Conservation (phyloP, 2,113 vertebrate genomes). For the Mandrillus leucophaeus region DNA sequence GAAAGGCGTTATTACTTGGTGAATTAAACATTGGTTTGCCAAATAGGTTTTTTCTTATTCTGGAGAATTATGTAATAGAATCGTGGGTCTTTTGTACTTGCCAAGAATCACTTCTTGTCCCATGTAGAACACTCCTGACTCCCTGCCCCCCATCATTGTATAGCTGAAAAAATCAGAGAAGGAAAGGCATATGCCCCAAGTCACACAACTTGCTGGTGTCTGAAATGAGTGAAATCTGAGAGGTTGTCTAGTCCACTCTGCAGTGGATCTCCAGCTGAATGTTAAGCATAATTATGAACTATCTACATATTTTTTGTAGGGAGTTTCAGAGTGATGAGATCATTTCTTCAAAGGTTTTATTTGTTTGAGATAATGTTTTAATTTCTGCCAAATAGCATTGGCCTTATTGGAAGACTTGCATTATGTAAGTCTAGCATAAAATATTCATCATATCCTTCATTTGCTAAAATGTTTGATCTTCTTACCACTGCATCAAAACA, state of each 20-base stretch:
- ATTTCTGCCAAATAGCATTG: slow-evolving; percentile 49
- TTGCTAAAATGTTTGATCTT: slow-evolving; percentile 57
- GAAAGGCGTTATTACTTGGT: neutral
- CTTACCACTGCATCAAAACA: slow-evolving; percentile 8
- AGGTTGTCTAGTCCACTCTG: neutral
- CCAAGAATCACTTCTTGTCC: neutral
- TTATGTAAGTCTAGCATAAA: slow-evolving; percentile 38
- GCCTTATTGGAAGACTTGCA: neutral
- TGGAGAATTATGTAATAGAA: neutral
- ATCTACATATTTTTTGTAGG: neutral
- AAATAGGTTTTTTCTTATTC: neutral
- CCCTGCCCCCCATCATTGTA: neutral
- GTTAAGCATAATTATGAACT: neutral
- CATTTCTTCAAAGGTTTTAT: slow-evolving; percentile 47
- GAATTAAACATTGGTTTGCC: neutral
- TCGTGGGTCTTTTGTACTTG: neutral
- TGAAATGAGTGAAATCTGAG: neutral
- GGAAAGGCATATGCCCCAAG: neutral
- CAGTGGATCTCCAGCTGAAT: neutral
- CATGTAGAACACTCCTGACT: neutral
- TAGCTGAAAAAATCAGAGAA: slow-evolving; percentile 3
- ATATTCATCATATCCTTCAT: slow-evolving; percentile 37
- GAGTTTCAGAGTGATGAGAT: slow-evolving; percentile 18
- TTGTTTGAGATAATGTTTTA: slow-evolving; percentile 54
- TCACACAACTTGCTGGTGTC: neutral